Base-by-base conservation (phyloP, 2,888 invertebrate genomes). In the Papilio elwesi region DNA sequence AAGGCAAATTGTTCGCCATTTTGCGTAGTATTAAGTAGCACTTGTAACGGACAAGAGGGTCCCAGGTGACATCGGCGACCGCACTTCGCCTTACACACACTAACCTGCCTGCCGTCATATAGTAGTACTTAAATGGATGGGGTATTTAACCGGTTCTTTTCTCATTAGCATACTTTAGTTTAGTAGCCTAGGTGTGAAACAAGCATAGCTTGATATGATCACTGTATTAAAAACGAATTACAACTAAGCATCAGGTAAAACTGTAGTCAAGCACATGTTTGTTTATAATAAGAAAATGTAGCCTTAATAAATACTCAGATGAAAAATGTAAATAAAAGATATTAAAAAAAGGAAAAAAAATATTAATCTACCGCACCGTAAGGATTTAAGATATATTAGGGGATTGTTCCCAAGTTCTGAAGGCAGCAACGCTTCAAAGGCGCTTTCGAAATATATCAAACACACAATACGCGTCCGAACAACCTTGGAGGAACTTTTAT, bases 361-460 rank as follows among this genome's bases (percentile, higher is more conserved):
- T 81, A 80, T 84, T 84, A 85, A 85, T 84, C 81, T 85, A 85
- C 82, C 81, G 43, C 43, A 80, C 81, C 81, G 59, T 79, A 73
- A 78, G 74, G 76, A 74, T 63, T 70, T 36, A 70, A 53, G 53
- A 64, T 70, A 52, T 66, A 52, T 63, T 36, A 63, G 13, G 48
- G 36, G 26, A 57, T 62, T 68, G 62, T 62, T 49, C 6, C 16
- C 70, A 78, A 84, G 78, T 81, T 75, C 72, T 74, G 70, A 80
- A 77, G 73, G 75, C 74, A 74, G 87, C 76, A 83, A 82, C 78
- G 74, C 80, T 83, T 79, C 79, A 80, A 82, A 82, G 78, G 74
- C 80, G 78, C 83, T 84, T 86, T 87, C 85, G 86, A 87, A 88
- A 88, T 87, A 87, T 85, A 85, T 86, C 84, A 84, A 85, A 84